Conservation (phyloP, 2,797 vertebrate genomes). For the Girardinus metallicus region DNA sequence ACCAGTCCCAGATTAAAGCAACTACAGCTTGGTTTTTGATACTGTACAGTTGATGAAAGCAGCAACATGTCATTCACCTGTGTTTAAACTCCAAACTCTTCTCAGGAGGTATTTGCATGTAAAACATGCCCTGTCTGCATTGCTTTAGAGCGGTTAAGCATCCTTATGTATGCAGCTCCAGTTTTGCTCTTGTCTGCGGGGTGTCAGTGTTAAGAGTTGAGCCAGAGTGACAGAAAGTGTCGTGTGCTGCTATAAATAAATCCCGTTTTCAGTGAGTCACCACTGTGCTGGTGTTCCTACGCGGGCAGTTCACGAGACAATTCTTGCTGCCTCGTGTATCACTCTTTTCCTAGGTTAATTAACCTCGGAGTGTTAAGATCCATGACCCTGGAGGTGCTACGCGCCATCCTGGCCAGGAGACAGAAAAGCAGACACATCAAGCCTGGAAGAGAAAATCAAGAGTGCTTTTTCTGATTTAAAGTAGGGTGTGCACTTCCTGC, state of each 20-base stretch:
- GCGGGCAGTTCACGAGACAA: slow-evolving; percentile 24
- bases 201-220: slow-evolving; percentile 44
- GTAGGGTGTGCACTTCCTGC: not conserved
- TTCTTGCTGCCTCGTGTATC: slow-evolving; percentile 8
- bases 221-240: slow-evolving; percentile 57
- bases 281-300: slow-evolving; percentile 19
- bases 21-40: not conserved
- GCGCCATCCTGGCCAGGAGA: not conserved
- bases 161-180: slow-evolving; percentile 9
- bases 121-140: not conserved
- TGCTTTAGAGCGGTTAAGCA: slow-evolving; percentile 8
- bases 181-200: slow-evolving; percentile 38
- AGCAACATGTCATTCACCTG: slow-evolving; percentile 6
- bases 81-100: not conserved
- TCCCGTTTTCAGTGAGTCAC: slow-evolving; percentile 63
- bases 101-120: not conserved
- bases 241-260: slow-evolving; percentile 65
- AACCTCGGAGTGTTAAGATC: not conserved
- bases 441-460: not conserved
- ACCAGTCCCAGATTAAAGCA: not conserved
- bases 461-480: not conserved
- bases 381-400: not conserved
- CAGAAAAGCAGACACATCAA: not conserved
- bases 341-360: not conserved
- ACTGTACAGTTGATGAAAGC: not conserved